A percentile compares a stretch with the other conserved stretches of the same genome.
Conservation (phyloP, 1,140 invertebrate species). For the Aphis gossypii region DNA sequence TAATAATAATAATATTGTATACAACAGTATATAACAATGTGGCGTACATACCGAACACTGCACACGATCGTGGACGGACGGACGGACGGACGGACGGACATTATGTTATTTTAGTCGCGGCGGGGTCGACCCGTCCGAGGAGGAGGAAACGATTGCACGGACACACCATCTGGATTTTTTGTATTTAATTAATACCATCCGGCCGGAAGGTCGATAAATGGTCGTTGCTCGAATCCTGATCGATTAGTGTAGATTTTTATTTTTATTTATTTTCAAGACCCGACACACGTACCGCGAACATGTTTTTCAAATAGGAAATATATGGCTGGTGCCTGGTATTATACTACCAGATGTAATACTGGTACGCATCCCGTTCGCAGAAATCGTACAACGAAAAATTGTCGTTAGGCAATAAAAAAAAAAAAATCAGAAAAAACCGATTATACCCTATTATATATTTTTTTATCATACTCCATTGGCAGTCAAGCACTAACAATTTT, state of each 20-base stretch:
- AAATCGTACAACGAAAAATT: neutral
- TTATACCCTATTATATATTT: neutral
- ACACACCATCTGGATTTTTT: slow-evolving; percentile 41
- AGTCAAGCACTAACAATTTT: neutral
- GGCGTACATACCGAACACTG: neutral
- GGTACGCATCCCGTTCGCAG: neutral
- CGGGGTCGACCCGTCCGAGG: neutral
- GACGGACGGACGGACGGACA: neutral
- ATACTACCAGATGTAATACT: neutral
- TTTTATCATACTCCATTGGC: neutral
- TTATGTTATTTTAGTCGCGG: neutral
- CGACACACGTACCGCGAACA: neutral
- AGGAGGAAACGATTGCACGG: neutral
- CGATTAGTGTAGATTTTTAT: slow-evolving; percentile 48
- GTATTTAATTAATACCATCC: slow-evolving; percentile 52
- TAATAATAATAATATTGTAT: no score
- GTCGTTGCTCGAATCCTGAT: slow-evolving; percentile 34
- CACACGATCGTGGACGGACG: neutral
- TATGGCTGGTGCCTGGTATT: neutral
- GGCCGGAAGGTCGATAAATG: slow-evolving; percentile 49
- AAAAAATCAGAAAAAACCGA: neutral
- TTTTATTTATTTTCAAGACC: slow-evolving; percentile 2
- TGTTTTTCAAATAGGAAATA: slow-evolving; percentile 35
- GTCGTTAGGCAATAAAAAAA: neutral
- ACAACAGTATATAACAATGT: neutral